Evolutionary conservation across 1,140 invertebrate genomes (phyloP).

Genomic region (Tachypleus tridentatus): DNA sequence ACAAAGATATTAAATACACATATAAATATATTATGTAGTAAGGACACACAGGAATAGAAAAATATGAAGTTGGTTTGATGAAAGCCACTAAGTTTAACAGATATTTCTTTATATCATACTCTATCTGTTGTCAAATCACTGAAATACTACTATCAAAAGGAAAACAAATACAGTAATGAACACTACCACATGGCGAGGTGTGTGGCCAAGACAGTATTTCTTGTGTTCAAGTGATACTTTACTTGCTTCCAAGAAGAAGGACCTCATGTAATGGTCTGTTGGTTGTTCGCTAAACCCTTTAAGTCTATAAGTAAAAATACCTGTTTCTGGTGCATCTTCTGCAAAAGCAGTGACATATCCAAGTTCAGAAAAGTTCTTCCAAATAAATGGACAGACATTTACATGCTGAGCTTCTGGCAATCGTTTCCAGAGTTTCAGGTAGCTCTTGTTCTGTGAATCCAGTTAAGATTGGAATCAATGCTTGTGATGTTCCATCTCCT

Average conservation of each 20-base stretch:
- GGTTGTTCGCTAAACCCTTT: conserved; percentile 36
- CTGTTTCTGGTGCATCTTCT: conserved; percentile 39
- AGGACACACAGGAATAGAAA: too few species aligned
- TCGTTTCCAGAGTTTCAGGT: conserved; percentile 67
- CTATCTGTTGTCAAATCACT: too few species aligned
- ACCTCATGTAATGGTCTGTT: conserved; percentile 38
- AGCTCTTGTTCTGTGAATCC: conserved; percentile 72
- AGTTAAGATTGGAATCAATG: conserved; percentile 79
- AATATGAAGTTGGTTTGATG: too few species aligned
- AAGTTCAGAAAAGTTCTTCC: conserved; percentile 36
- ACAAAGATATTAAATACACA: too few species aligned
- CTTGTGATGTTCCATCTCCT: conserved; percentile 87
- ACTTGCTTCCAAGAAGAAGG: conserved; percentile 25
- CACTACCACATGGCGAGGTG: not conserved
- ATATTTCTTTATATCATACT: too few species aligned
- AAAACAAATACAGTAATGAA: too few species aligned
- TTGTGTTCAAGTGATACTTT: not conserved
- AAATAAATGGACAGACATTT: conserved; percentile 37
- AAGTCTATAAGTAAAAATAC: conserved; percentile 37
- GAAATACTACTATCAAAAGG: too few species aligned
- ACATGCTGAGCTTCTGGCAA: conserved; percentile 52
- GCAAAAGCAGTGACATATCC: conserved; percentile 39
- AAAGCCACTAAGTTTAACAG: too few species aligned
- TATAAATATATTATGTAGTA: too few species aligned
- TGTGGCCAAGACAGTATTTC: not conserved